These are phyloP conservation scores for Morelia viridis DNA, from an alignment of 2,797 vertebrate genomes.

Conservation along the genomic window DNA sequence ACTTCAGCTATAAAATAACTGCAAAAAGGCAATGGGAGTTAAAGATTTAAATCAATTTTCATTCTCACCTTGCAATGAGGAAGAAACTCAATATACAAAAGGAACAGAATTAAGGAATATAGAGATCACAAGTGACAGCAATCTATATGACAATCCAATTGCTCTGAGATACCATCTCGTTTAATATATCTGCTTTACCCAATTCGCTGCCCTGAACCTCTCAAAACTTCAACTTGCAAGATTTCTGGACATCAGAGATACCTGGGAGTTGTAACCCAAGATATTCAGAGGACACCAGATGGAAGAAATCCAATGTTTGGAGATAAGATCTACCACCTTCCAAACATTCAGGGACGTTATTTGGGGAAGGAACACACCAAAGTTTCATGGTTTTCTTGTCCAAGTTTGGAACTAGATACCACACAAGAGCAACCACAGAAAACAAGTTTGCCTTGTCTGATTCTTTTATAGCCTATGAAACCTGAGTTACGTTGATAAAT, in stretches of 20 bases:
- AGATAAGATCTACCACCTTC: no score
- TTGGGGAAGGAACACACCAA: not conserved
- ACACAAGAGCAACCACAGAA: not conserved
- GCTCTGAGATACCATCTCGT: not conserved
- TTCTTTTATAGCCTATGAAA: not conserved
- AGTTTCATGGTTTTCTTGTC: not conserved
- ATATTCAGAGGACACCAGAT: not conserved
- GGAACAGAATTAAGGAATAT: not conserved
- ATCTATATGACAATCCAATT: not conserved
- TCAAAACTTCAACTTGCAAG: not conserved
- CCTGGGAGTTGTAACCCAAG: not conserved
- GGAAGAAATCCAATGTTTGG: not conserved
- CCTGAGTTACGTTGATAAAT: not conserved
- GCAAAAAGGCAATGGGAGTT: not conserved
- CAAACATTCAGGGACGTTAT: not conserved
- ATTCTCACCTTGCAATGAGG: not conserved
- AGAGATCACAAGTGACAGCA: not conserved
- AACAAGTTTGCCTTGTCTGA: not conserved
- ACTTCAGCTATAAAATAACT: not conserved
- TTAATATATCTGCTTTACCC: not conserved
- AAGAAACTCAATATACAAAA: not conserved
- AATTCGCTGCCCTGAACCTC: not conserved
- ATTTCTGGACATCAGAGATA: not conserved
- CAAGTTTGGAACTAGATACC: not conserved
- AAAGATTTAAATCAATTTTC: slow-evolving; percentile 1